phyloP scores from a whole-genome alignment of 92 coral and sea anemone species.

The Isaurus tuberculatus region DNA sequence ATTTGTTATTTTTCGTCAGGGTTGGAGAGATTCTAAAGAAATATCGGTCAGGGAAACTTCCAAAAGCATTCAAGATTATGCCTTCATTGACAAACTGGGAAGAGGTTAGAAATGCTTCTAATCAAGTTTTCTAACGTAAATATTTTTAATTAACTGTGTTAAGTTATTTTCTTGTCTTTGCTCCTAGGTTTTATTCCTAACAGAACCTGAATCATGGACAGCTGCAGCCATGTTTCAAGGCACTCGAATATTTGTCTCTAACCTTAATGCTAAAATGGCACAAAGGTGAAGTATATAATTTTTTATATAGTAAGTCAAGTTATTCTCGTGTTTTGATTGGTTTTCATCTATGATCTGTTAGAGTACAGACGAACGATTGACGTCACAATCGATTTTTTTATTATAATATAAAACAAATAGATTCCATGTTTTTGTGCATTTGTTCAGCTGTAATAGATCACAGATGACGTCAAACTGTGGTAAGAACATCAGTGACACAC shows the following conservation, averaged over 20 bases:
- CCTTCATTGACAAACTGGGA: constrained; percentile 98
- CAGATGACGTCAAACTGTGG: too few relatives aligned
- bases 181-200: constrained; percentile 81
- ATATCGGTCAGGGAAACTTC: constrained; percentile 95
- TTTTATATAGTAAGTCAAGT: too few relatives aligned
- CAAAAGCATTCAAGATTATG: constrained; percentile 96
- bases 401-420: too few relatives aligned
- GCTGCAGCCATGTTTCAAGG: constrained; percentile 99
- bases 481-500: too few relatives aligned
- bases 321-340: too few relatives aligned
- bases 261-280: constrained; percentile 95
- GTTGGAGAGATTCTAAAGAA: constrained; percentile 95
- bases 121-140: too few relatives aligned
- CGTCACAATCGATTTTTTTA: too few relatives aligned
- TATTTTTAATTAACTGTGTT: too few relatives aligned
- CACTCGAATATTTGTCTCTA: constrained; percentile 94
- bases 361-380: too few relatives aligned
- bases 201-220: constrained; percentile 95
- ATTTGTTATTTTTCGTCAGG: constrained; percentile 43
- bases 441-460: too few relatives aligned
- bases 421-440: too few relatives aligned
- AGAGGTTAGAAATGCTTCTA: constrained; percentile 67
- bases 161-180: neutral
- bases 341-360: too few relatives aligned
- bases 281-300: constrained; percentile 73